Base-by-base conservation (phyloP, 2,888 invertebrate species). In the Eilema caniola region DNA sequence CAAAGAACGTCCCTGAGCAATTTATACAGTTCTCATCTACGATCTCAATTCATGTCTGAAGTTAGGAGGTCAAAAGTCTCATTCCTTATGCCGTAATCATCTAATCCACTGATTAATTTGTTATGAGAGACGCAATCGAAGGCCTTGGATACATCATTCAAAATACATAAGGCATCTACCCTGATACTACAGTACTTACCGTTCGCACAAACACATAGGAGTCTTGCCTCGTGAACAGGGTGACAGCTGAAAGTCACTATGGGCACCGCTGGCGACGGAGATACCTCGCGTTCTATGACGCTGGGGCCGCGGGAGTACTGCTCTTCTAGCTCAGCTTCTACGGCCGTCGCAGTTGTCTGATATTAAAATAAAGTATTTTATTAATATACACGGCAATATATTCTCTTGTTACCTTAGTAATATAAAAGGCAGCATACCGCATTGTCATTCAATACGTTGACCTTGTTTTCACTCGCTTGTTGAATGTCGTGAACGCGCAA, bases 241-340 rank as follows among this genome's bases (percentile, higher is more conserved):
- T 99, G 99, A 98, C 99, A 99, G 53, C 97, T 97, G 90, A 98
- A 98, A 73, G 98, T 97, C 14, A 97, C 96, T 20, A 98, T 85
- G 73, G 87, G 76, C 96, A 85, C 77, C 69, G 82, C 71, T 7
- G 81, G 74, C 53, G 90, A 87, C 3, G 96, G 94, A 47, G 88
- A 85, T 76, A 89, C 87, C 75, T 90, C 91, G 47, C 92, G 89
- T 85, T 90, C 89, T 74, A 92, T 81, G 66, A 87, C 92, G 75
- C 87, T 80, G 83, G 86, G 83, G 41, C 88, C 86, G 71, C 87
- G 82, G 56, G 84, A 75, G 77, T 81, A 86, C 76, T 77, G 82
- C 70, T 89, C 89, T 67, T 88, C 90, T 47, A 82, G 80, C 73
- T 88, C 91, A 62, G 89, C 89, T 77, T 89, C 90, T 69, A 89